Conservation (phyloP, 2,797 vertebrate genomes). For the Esox masquinongy region DNA sequence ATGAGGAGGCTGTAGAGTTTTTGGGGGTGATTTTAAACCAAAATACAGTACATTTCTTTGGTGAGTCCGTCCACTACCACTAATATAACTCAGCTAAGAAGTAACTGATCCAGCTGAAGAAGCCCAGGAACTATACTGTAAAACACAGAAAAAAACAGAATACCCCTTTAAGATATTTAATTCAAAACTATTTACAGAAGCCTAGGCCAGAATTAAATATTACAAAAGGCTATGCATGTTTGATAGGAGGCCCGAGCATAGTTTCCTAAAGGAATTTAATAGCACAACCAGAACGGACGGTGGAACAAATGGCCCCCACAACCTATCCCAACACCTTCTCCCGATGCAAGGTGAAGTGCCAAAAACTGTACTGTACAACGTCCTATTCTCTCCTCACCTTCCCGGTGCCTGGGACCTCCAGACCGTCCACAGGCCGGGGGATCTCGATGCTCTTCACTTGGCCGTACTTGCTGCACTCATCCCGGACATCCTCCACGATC, state of each 20-base stretch:
- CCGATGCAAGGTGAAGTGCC: background rate
- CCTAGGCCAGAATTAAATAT: background rate
- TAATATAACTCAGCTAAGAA: too few relatives aligned
- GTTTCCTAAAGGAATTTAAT: background rate
- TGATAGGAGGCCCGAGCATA: background rate
- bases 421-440: slow-evolving; percentile 88
- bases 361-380: too few relatives aligned
- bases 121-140: too few relatives aligned
- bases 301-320: background rate
- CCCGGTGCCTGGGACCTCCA: slow-evolving; percentile 90
- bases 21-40: too few relatives aligned
- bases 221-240: slow-evolving; percentile 1
- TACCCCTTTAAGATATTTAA: background rate
- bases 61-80: too few relatives aligned
- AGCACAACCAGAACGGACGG: background rate
- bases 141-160: too few relatives aligned
- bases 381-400: slow-evolving; percentile 74
- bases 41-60: too few relatives aligned
- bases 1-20: too few relatives aligned
- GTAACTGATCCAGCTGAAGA: too few relatives aligned
- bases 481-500: slow-evolving; percentile 90
- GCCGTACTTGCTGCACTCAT: slow-evolving; percentile 93
- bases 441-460: slow-evolving; percentile 94
- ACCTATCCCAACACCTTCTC: background rate
- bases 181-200: background rate